These are phyloP conservation scores for Nesogale talazaci DNA, from an alignment of 2,113 vertebrate species.

Conservation along the genomic window DNA sequence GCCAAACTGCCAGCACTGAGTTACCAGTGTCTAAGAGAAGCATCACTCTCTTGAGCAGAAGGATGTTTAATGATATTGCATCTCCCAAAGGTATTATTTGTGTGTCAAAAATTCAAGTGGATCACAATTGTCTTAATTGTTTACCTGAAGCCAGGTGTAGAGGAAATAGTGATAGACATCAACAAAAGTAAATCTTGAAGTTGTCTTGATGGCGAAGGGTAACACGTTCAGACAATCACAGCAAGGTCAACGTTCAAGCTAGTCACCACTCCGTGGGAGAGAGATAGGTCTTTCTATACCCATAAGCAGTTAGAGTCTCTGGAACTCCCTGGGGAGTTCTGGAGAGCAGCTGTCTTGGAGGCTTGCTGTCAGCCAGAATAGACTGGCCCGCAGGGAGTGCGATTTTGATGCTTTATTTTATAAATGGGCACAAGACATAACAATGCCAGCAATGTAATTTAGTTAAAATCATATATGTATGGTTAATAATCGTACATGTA, in stretches of 20 bases:
- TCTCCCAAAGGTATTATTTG: background rate
- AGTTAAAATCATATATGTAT: background rate
- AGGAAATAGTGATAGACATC: conserved; percentile 6
- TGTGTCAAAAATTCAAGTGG: background rate
- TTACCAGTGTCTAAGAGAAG: background rate
- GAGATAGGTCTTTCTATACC: too few species aligned
- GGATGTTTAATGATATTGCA: background rate
- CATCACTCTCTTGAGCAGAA: background rate
- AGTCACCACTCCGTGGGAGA: too few species aligned
- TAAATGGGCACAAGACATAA: background rate
- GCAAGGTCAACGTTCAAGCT: too few species aligned
- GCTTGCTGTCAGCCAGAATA: too few species aligned
- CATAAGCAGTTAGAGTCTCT: too few species aligned
- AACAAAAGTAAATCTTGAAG: conserved; percentile 3
- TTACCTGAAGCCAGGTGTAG: conserved; percentile 40
- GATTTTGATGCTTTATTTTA: background rate
- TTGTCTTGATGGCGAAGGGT: background rate
- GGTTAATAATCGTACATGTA: background rate
- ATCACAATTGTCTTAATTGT: background rate
- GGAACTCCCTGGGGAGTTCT: background rate
- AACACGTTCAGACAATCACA: too few species aligned
- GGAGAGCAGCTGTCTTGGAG: background rate
- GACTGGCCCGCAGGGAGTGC: too few species aligned
- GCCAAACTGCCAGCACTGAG: background rate
- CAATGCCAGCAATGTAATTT: background rate